Conservation (phyloP, 2,797 vertebrate genomes). For the Sternarchorhynchus goeldii region DNA sequence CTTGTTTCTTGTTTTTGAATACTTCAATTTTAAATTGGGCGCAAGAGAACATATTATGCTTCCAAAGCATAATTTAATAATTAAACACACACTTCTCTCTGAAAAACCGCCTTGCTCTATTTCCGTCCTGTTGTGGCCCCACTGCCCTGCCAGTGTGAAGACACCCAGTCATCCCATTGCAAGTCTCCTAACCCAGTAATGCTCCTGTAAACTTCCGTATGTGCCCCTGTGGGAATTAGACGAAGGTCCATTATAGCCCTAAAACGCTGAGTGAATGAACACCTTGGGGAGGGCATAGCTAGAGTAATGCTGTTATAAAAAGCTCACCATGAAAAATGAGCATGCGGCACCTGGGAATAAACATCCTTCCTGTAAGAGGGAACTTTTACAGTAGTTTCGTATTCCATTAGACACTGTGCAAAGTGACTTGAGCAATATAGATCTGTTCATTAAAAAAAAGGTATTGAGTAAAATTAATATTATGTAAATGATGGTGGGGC, state of each 20-base stretch:
- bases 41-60: too few relatives aligned
- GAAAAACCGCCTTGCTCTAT: too few relatives aligned
- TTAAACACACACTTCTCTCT: too few relatives aligned
- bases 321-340: constrained; percentile 60
- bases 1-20: too few relatives aligned
- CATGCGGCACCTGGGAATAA: constrained; percentile 65
- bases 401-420: constrained; percentile 69
- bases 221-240: constrained; percentile 57
- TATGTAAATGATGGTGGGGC: constrained; percentile 76
- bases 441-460: constrained; percentile 66
- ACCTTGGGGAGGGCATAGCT: constrained; percentile 61
- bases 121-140: constrained; percentile 12
- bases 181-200: constrained; percentile 54
- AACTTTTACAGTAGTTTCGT: constrained; percentile 69
- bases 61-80: too few relatives aligned
- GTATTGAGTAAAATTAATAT: constrained; percentile 78
- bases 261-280: constrained; percentile 60
- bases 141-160: constrained; percentile 29
- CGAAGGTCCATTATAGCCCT: constrained; percentile 60
- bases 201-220: constrained; percentile 48
- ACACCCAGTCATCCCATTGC: constrained; percentile 53
- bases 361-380: constrained; percentile 63
- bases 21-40: too few relatives aligned
- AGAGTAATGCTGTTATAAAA: constrained; percentile 67
- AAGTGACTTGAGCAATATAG: constrained; percentile 74